Conservation (phyloP, 2,113 vertebrate species). For the Macrotis lagotis region DNA sequence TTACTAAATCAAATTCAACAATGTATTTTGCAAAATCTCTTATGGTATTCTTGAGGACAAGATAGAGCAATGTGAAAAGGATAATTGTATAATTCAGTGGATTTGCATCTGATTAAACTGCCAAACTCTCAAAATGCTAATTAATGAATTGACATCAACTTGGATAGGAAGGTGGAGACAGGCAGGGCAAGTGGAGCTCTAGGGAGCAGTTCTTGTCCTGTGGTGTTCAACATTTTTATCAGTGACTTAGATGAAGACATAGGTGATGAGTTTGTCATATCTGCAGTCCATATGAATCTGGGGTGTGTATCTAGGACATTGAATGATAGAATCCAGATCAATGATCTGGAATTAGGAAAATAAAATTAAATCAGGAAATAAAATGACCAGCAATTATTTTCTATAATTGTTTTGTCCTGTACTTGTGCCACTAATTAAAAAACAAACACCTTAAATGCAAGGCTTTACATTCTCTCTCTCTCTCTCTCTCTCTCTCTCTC, state of each 20-base stretch:
- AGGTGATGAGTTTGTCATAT: not conserved
- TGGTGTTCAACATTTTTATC: not conserved
- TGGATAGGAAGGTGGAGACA: not conserved
- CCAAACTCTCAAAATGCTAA: not conserved
- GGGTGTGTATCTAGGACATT: not conserved
- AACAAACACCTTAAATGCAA: not conserved
- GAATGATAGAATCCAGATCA: not conserved
- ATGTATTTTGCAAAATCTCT: not conserved
- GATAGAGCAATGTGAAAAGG: not conserved
- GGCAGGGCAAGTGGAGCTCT: not conserved
- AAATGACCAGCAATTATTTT: not conserved
- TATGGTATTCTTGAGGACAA: not conserved
- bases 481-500: too few species aligned
- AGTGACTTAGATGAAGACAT: not conserved
- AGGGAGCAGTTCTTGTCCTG: not conserved
- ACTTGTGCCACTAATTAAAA: not conserved
- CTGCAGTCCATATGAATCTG: not conserved
- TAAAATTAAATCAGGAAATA: not conserved
- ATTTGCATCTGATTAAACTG: not conserved
- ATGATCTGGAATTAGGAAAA: not conserved
- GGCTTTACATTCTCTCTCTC: not conserved
- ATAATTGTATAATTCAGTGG: not conserved
- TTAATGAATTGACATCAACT: not conserved
- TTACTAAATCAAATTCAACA: not conserved
- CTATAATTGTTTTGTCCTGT: not conserved